Evolutionary conservation across 2,797 vertebrate species (phyloP).

Genomic region (Sebastes variabilis): DNA sequence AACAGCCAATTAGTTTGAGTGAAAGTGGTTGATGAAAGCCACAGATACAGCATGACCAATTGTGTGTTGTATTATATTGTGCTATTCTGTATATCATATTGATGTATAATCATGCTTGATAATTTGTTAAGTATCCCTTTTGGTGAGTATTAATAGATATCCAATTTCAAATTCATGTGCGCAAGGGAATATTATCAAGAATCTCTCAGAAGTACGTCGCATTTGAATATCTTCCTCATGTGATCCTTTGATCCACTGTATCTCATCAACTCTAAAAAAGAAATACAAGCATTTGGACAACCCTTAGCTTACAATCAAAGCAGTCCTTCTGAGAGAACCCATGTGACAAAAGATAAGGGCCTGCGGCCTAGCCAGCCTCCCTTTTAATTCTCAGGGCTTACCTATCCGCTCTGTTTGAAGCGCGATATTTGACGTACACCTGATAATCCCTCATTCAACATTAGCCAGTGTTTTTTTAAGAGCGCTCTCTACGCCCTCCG

Average conservation of each 20-base stretch:
- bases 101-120: slow-evolving; percentile 37
- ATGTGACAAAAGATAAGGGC: slow-evolving; percentile 57
- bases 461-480: slow-evolving; percentile 45
- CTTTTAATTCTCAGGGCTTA: slow-evolving; percentile 55
- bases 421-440: slow-evolving; percentile 53
- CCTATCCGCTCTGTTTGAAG: slow-evolving; percentile 58
- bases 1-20: slow-evolving; percentile 55
- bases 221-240: slow-evolving; percentile 49
- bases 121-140: slow-evolving; percentile 48
- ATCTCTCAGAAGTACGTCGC: slow-evolving; percentile 37
- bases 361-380: slow-evolving; percentile 33
- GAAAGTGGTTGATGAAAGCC: slow-evolving; percentile 49
- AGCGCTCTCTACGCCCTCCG: slow-evolving; percentile 35
- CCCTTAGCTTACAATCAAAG: slow-evolving; percentile 58
- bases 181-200: slow-evolving; percentile 36
- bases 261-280: slow-evolving; percentile 44
- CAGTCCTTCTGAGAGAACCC: slow-evolving; percentile 44
- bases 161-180: slow-evolving; percentile 28
- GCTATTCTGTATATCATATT: slow-evolving; percentile 3
- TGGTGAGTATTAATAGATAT: slow-evolving; percentile 32
- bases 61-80: slow-evolving; percentile 33
- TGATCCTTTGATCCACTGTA: slow-evolving; percentile 55
- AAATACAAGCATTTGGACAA: slow-evolving; percentile 35
- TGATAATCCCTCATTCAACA: slow-evolving; percentile 68
- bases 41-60: slow-evolving; percentile 50